A percentile compares a stretch with the other conserved stretches of the same genome.
Conservation (phyloP, 2,888 invertebrate species). For the Folsomia candida region DNA sequence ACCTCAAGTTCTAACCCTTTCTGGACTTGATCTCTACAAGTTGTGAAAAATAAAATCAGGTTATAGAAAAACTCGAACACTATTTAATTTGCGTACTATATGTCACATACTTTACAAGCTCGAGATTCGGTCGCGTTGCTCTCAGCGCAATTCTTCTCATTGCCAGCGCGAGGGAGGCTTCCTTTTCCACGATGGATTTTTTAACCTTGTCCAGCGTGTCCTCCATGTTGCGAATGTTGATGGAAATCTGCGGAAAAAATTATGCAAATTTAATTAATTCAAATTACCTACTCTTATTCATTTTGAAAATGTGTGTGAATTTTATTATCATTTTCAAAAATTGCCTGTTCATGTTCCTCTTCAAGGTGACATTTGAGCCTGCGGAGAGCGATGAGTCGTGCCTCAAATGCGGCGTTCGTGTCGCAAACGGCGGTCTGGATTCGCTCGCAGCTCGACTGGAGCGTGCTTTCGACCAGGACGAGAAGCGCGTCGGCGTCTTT, state of each 20-base stretch:
- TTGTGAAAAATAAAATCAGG: background rate
- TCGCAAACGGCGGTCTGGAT: slow-evolving; percentile 31
- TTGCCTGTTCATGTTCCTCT: slow-evolving; percentile 28
- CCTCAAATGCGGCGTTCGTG: slow-evolving; percentile 36
- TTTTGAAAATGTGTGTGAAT: background rate
- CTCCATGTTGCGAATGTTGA: slow-evolving; percentile 36
- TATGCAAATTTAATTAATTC: background rate
- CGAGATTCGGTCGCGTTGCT: slow-evolving; percentile 29
- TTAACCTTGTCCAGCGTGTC: slow-evolving; percentile 26
- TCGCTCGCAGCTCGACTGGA: slow-evolving; percentile 26
- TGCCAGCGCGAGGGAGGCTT: slow-evolving; percentile 26
- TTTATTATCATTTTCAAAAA: too few relatives aligned
- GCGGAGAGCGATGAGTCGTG: slow-evolving; percentile 18
- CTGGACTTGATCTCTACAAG: slow-evolving; percentile 29
- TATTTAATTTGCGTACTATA: background rate
- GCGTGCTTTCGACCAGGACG: slow-evolving; percentile 29
- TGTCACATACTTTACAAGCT: slow-evolving; percentile 31
- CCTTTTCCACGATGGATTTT: slow-evolving; percentile 29
- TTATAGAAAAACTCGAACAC: background rate
- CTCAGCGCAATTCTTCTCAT: slow-evolving; percentile 26
- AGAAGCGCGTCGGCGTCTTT: slow-evolving; percentile 8
- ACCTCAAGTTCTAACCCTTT: slow-evolving; percentile 24
- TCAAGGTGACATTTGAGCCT: slow-evolving; percentile 27
- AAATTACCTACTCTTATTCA: background rate
- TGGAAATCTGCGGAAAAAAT: slow-evolving; percentile 13